Percentiles rank a stretch among this genome's conserved stretches.
phyloP scores from a whole-genome alignment of 2,888 invertebrate genomes.

The Lissocephala sabroskyi region DNA sequence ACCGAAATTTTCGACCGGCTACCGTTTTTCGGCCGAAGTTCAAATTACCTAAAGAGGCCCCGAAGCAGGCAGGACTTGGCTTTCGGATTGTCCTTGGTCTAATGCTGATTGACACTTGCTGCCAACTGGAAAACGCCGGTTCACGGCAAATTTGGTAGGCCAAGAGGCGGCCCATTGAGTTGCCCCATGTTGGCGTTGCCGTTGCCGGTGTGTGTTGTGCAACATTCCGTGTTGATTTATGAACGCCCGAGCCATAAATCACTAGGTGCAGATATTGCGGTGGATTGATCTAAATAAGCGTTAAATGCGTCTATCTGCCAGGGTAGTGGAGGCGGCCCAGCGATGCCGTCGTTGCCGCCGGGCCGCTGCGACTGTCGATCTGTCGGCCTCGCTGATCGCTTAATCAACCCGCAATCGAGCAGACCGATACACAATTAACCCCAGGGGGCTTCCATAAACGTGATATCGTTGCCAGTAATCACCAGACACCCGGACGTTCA shows the following conservation, averaged over 20 bases:
- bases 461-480: slow-evolving; percentile 42
- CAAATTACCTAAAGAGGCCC: slow-evolving; percentile 28
- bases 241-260: slow-evolving; percentile 24
- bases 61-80: slow-evolving; percentile 1
- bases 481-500: slow-evolving; percentile 11
- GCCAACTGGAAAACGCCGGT: slow-evolving; percentile 51
- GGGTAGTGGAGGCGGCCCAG: neutral
- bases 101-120: slow-evolving; percentile 55
- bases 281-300: slow-evolving; percentile 36
- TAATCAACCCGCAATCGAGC: slow-evolving; percentile 55
- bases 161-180: slow-evolving; percentile 6
- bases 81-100: slow-evolving; percentile 28
- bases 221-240: slow-evolving; percentile 31
- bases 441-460: slow-evolving; percentile 51
- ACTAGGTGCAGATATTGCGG: slow-evolving; percentile 13
- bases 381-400: slow-evolving; percentile 61
- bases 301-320: slow-evolving; percentile 27
- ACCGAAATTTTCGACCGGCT: slow-evolving; percentile 38
- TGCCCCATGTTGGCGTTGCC: neutral
- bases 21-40: slow-evolving; percentile 14
- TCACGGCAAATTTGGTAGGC: slow-evolving; percentile 35
- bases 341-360: neutral
- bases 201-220: neutral
- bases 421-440: slow-evolving; percentile 56
- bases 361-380: slow-evolving; percentile 10